Conservation (phyloP, 2,797 vertebrate genomes). For the Orientallactaga sibirica region DNA sequence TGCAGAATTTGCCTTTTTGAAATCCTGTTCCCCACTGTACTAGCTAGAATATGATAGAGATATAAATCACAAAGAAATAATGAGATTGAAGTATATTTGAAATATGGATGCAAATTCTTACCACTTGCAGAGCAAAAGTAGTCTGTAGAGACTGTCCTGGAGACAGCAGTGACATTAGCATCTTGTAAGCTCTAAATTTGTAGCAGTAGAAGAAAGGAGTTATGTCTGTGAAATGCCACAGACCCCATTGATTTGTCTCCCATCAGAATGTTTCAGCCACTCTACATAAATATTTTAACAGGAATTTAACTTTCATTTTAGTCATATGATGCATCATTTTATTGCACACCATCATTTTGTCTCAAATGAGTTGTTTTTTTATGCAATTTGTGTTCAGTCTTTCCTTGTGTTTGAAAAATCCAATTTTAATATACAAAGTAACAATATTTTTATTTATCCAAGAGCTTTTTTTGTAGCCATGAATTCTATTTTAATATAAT, state of each 20-base stretch:
- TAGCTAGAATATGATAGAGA: slow-evolving; percentile 87
- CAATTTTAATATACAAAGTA: slow-evolving; percentile 73
- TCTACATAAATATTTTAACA: slow-evolving; percentile 90
- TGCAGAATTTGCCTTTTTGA: slow-evolving; percentile 88
- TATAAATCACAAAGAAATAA: slow-evolving; percentile 90
- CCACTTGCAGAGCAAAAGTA: slow-evolving; percentile 88
- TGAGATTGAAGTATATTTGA: slow-evolving; percentile 89
- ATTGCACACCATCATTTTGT: slow-evolving; percentile 72
- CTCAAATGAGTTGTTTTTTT: slow-evolving; percentile 81
- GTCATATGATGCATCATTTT: slow-evolving; percentile 84
- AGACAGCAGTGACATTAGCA: slow-evolving; percentile 86
- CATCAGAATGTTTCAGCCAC: slow-evolving; percentile 84
- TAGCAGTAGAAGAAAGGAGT: slow-evolving; percentile 83
- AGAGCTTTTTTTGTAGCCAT: slow-evolving; percentile 79
- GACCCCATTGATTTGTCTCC: slow-evolving; percentile 87
- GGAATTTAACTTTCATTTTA: slow-evolving; percentile 88
- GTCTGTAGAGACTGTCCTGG: slow-evolving; percentile 86
- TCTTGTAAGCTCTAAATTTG: slow-evolving; percentile 88
- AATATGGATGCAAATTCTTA: slow-evolving; percentile 89
- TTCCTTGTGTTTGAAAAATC: slow-evolving; percentile 77
- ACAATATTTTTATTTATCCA: slow-evolving; percentile 75
- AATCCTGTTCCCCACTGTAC: slow-evolving; percentile 85
- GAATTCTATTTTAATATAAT: slow-evolving; percentile 70
- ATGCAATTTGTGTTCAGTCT: slow-evolving; percentile 74
- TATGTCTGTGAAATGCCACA: slow-evolving; percentile 86